A percentile compares a stretch with the other conserved stretches of the same genome.
Conservation (phyloP, 2,113 vertebrate species). For the Rynchops niger region DNA sequence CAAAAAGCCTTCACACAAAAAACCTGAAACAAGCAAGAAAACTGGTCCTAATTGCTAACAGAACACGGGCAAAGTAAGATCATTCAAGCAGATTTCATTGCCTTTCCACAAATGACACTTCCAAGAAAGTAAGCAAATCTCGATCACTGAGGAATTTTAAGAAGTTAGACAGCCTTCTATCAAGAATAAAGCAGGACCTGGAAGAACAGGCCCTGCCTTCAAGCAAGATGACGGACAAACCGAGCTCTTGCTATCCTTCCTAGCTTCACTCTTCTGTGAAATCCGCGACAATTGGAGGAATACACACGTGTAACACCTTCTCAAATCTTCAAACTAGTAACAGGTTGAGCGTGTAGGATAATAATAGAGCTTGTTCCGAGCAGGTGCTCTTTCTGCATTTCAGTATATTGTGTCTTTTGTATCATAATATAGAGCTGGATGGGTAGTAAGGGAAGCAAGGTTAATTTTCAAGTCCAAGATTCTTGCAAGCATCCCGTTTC, state of each 20-base stretch:
- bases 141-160: background rate
- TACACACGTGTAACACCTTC: background rate
- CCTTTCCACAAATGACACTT: conserved; percentile 5
- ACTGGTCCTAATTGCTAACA: background rate
- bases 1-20: background rate
- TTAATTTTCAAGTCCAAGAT: background rate
- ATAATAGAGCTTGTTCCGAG: background rate
- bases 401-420: background rate
- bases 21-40: background rate
- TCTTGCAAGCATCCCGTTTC: background rate
- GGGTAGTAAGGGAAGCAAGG: background rate
- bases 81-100: conserved; percentile 8
- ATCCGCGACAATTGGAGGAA: background rate
- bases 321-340: background rate
- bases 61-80: background rate
- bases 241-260: background rate
- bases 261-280: background rate
- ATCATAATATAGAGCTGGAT: background rate
- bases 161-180: background rate
- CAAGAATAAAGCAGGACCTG: background rate
- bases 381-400: background rate
- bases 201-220: background rate
- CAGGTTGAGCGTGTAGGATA: background rate
- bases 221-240: background rate
- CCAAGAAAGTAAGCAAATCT: background rate